A percentile compares a stretch with the other conserved stretches of the same genome.
Evolutionary conservation across 2,888 invertebrate genomes (phyloP).

Genomic region (Epistrophe eligans): DNA sequence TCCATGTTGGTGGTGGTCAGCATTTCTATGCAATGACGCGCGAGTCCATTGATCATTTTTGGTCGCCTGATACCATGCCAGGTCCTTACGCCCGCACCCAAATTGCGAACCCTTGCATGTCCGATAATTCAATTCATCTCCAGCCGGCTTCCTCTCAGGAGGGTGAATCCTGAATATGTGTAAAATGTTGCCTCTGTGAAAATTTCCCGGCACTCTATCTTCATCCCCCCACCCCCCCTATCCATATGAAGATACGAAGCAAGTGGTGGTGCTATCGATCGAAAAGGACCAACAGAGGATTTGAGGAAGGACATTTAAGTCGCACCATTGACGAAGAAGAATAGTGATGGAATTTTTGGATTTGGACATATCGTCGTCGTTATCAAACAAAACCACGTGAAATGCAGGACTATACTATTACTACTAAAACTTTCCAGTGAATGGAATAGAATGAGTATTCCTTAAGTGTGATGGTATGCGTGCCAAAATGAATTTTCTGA

Average conservation of each 20-base stretch:
- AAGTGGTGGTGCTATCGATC: conserved; percentile 58
- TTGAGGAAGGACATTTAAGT: conserved; percentile 34
- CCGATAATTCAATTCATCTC: conserved; percentile 45
- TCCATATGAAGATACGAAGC: not conserved
- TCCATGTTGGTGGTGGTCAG: conserved; percentile 30
- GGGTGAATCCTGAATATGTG: conserved; percentile 8
- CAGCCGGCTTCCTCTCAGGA: conserved; percentile 2
- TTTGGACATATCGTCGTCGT: not conserved
- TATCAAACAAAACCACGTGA: conserved; percentile 44
- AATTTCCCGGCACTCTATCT: too few relatives aligned
- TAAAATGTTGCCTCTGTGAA: not conserved
- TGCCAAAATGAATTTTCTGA: conserved; percentile 47
- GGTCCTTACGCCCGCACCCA: conserved; percentile 38
- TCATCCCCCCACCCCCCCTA: not conserved
- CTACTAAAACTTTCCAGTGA: conserved; percentile 44
- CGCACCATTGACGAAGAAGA: conserved; percentile 62
- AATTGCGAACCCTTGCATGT: conserved; percentile 23
- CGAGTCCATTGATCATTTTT: conserved; percentile 70
- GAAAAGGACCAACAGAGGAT: conserved; percentile 21
- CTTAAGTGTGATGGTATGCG: conserved; percentile 4
- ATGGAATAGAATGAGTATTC: conserved; percentile 49
- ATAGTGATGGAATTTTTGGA: conserved; percentile 52
- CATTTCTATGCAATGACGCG: conserved; percentile 10
- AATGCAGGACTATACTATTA: conserved; percentile 24
- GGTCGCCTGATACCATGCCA: conserved; percentile 62